phyloP scores from a whole-genome alignment of 2,113 vertebrate genomes.

The Donacobius atricapilla region DNA sequence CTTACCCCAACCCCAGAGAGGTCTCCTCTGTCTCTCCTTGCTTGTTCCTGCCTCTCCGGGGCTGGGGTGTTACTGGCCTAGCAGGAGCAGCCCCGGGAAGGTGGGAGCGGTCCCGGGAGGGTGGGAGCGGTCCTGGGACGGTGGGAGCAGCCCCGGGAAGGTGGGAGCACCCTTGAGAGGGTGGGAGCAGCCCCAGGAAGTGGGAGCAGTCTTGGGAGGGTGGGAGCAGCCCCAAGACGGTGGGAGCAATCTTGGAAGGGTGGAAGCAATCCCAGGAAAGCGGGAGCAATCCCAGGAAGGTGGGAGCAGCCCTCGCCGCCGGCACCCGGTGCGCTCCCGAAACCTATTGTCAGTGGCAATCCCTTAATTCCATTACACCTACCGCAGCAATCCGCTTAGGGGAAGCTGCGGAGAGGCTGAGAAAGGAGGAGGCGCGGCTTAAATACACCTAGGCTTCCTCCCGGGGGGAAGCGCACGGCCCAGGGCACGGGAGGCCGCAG shows the following conservation, averaged over 20 bases:
- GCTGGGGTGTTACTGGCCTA: neutral
- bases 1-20: neutral
- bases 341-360: neutral
- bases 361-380: conserved; percentile 47
- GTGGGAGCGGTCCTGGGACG: rapidly evolving
- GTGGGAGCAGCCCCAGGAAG: neutral
- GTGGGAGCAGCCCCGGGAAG: rapidly evolving
- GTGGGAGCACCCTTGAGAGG: rapidly evolving
- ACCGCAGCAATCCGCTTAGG: conserved; percentile 3
- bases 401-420: neutral
- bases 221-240: rapidly evolving
- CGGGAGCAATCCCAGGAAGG: rapidly evolving
- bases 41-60: neutral
- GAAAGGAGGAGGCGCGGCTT: neutral
- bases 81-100: neutral
- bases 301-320: rapidly evolving
- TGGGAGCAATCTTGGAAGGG: rapidly evolving
- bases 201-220: too few relatives aligned
- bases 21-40: neutral
- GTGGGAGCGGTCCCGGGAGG: rapidly evolving
- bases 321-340: rapidly evolving
- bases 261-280: rapidly evolving
- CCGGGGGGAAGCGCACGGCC: rapidly evolving
- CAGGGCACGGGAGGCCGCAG: rapidly evolving
- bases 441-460: neutral